phyloP scores from a whole-genome alignment of 2,888 invertebrate species.

The Amphipoea oculea region DNA sequence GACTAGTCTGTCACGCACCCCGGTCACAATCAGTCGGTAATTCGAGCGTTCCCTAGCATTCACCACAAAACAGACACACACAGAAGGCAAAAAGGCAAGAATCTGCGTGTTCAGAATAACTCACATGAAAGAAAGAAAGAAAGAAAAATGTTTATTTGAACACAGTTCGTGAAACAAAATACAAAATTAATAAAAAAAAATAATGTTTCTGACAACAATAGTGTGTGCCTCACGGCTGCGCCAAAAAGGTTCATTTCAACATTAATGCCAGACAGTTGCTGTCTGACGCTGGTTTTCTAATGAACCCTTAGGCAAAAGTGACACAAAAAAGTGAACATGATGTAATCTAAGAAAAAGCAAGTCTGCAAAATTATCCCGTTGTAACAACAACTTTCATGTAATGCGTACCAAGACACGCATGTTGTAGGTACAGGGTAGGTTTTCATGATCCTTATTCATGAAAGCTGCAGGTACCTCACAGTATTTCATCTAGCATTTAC shows the following conservation, averaged over 20 bases:
- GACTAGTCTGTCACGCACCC: slow-evolving; percentile 28
- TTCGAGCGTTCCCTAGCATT: slow-evolving; percentile 17
- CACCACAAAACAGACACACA: accelerated
- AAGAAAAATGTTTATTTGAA: no score
- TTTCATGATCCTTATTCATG: not conserved
- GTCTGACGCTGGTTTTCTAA: no score
- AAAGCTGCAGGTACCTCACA: not conserved
- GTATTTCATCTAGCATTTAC: not conserved
- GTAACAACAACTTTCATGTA: not conserved
- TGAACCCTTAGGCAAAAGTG: no score
- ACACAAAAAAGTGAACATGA: no score
- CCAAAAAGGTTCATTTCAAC: no score
- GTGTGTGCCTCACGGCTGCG: no score
- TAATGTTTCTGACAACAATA: no score
- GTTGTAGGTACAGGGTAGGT: not conserved
- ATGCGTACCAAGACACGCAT: not conserved
- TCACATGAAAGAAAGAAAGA: no score
- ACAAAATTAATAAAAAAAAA: no score
- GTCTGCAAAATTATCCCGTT: not conserved
- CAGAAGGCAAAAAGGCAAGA: slow-evolving; percentile 1
- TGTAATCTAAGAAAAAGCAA: not conserved
- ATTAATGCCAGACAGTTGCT: no score
- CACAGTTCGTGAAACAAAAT: no score
- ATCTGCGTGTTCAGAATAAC: not conserved
- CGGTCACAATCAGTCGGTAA: slow-evolving; percentile 41